Percentiles rank a stretch among this genome's conserved stretches.
phyloP scores from a whole-genome alignment of 64 coral and sea anemone species.

The Exaiptasia diaphana region DNA sequence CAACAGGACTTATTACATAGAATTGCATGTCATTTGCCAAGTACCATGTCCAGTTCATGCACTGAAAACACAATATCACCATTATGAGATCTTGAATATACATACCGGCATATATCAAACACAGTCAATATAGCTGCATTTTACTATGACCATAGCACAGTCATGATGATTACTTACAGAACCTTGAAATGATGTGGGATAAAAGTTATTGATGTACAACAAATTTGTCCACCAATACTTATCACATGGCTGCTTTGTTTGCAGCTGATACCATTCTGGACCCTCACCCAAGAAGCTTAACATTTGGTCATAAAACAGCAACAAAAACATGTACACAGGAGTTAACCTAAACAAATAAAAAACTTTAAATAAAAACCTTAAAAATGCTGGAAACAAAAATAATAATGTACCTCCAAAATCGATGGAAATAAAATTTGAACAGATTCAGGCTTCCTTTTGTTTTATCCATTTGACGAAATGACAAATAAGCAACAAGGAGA shows the following conservation, averaged over 20 bases:
- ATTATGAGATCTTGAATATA: too few species aligned
- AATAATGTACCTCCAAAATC: conserved; percentile 74
- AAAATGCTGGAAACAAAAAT: background rate
- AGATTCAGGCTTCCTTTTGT: conserved; percentile 36
- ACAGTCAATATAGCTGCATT: too few species aligned
- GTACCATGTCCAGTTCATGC: conserved; percentile 35
- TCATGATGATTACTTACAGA: conserved; percentile 10
- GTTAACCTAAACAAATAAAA: conserved; percentile 58
- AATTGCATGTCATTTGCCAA: conserved; percentile 44
- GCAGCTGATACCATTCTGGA: conserved; percentile 49
- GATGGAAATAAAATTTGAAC: conserved; percentile 78
- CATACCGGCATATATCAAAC: too few species aligned
- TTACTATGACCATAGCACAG: too few species aligned
- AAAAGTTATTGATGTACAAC: conserved; percentile 88
- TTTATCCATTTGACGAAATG: conserved; percentile 64
- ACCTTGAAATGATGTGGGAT: conserved; percentile 15
- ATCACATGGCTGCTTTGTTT: conserved; percentile 49
- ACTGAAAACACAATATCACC: background rate
- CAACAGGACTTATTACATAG: conserved; percentile 19
- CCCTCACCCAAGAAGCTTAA: conserved; percentile 72
- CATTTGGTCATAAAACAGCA: conserved; percentile 63
- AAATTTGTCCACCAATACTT: conserved; percentile 95
- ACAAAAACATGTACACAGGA: conserved; percentile 65
- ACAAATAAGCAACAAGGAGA: conserved; percentile 72
- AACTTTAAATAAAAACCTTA: background rate